Percentiles rank a stretch among this genome's conserved stretches.
These are phyloP conservation scores for Centruroides vittatus DNA, from an alignment of 1,140 invertebrate genomes.

Conservation along the genomic window DNA sequence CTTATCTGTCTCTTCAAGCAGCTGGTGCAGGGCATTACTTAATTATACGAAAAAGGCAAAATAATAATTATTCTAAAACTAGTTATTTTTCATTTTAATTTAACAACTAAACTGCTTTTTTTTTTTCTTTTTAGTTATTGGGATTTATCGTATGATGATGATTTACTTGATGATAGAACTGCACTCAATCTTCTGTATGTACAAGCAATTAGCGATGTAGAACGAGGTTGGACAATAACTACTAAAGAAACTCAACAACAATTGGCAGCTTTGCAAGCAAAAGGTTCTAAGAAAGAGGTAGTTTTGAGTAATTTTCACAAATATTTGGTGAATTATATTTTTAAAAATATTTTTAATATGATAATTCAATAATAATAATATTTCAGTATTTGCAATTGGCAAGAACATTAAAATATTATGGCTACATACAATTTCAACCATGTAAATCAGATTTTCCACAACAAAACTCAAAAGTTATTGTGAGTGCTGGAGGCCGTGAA, in stretches of 20 bases:
- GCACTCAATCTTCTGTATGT: conserved; percentile 74
- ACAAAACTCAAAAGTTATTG: conserved; percentile 44
- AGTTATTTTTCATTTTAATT: too few species aligned
- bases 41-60: conserved; percentile 56
- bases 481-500: conserved; percentile 63
- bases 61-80: too few species aligned
- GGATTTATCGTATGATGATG: conserved; percentile 67
- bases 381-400: conserved; percentile 69
- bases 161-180: conserved; percentile 60
- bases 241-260: conserved; percentile 51
- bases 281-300: conserved; percentile 68
- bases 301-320: background rate
- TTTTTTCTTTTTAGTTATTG: conserved; percentile 51
- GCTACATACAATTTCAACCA: conserved; percentile 64
- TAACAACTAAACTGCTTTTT: too few species aligned
- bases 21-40: conserved; percentile 46
- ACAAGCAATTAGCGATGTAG: conserved; percentile 71
- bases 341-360: background rate
- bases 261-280: conserved; percentile 50
- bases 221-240: conserved; percentile 64
- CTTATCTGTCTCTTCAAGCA: conserved; percentile 70
- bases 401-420: conserved; percentile 69
- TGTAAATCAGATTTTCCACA: conserved; percentile 64
- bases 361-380: background rate
- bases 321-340: background rate